Percentiles rank a stretch among this genome's conserved stretches.
Conservation (phyloP, 2,797 vertebrate species). For the Merluccius polli region DNA sequence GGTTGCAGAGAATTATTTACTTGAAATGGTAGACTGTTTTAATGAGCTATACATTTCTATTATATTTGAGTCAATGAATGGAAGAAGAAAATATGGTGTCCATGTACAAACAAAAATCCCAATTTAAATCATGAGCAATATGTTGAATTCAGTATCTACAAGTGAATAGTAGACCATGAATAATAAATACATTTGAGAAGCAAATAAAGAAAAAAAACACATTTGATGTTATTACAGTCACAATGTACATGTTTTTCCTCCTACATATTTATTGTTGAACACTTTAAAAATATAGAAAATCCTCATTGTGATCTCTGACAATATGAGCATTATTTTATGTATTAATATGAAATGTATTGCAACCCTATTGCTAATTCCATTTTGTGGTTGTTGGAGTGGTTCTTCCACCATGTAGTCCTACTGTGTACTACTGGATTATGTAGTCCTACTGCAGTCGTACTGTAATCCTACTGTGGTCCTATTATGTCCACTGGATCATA, state of each 20-base stretch:
- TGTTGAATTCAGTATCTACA: background rate
- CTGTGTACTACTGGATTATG: no score
- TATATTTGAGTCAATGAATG: background rate
- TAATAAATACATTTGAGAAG: background rate
- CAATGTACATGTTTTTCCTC: background rate
- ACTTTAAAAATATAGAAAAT: no score
- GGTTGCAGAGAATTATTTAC: slow-evolving; percentile 31
- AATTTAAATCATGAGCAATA: background rate
- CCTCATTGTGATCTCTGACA: background rate
- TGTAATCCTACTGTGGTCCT: no score
- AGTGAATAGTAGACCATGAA: background rate
- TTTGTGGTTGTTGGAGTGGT: background rate
- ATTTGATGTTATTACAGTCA: background rate
- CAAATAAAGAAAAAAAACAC: background rate
- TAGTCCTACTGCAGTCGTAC: no score
- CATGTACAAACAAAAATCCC: background rate
- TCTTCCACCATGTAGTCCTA: no score
- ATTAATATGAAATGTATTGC: background rate
- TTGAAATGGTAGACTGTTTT: slow-evolving; percentile 39
- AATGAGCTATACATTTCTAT: background rate
- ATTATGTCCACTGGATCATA: background rate
- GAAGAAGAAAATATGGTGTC: background rate
- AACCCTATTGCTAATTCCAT: background rate
- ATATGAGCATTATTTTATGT: background rate
- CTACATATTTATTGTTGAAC: background rate